These are phyloP conservation scores for Chaetops frenatus DNA, from an alignment of 2,113 vertebrate genomes.

Conservation along the genomic window DNA sequence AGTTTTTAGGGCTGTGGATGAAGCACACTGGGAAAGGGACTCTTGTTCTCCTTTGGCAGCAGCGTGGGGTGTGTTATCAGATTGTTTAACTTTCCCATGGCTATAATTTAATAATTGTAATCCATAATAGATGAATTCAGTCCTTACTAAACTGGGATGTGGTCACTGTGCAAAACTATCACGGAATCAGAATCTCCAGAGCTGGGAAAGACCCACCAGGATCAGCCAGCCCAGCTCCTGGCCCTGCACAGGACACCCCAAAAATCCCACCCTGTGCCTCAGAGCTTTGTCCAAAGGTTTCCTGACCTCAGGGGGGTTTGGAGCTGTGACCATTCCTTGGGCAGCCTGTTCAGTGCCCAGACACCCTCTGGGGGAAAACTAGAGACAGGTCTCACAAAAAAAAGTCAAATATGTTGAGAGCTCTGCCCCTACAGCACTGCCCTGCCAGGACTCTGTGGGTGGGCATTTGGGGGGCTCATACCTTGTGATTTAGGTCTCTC, in stretches of 20 bases:
- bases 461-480: neutral
- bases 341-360: neutral
- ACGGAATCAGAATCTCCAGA: neutral
- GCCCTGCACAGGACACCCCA: neutral
- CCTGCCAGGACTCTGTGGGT: neutral
- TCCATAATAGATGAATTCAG: neutral
- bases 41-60: neutral
- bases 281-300: rapidly evolving
- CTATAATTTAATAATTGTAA: neutral
- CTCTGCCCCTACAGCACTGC: neutral
- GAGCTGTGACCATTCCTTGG: neutral
- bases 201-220: neutral
- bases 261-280: neutral
- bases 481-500: neutral
- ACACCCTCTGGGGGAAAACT: neutral
- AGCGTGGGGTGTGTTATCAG: neutral
- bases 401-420: neutral
- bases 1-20: neutral
- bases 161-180: neutral
- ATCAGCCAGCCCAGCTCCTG: neutral
- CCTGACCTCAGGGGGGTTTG: neutral
- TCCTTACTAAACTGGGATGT: neutral
- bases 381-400: neutral
- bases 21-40: neutral
- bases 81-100: neutral